These are phyloP conservation scores for Australoheros facetus DNA, from an alignment of 2,797 vertebrate species.

Conservation along the genomic window DNA sequence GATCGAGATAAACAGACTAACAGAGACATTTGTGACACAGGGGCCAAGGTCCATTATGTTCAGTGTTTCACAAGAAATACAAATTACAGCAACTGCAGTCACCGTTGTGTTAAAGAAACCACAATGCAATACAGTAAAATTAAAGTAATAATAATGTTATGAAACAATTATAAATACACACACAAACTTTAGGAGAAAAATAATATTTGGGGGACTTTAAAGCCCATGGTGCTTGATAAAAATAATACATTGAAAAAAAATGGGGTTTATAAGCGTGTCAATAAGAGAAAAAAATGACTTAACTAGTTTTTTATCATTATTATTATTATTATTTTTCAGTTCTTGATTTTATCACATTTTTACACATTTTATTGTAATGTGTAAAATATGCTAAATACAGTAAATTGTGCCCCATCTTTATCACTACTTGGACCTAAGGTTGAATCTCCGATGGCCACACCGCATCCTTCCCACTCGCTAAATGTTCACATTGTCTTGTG, in stretches of 20 bases:
- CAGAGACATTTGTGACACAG: slow-evolving; percentile 18
- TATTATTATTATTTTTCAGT: too few relatives aligned
- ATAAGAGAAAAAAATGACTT: neutral
- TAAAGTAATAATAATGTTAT: neutral
- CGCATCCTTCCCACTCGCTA: neutral
- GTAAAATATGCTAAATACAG: too few relatives aligned
- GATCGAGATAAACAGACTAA: slow-evolving; percentile 28
- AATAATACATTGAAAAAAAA: neutral
- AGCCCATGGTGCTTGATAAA: neutral
- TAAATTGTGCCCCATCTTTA: too few relatives aligned
- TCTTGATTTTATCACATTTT: too few relatives aligned
- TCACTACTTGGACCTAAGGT: too few relatives aligned
- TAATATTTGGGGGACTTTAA: neutral
- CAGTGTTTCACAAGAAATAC: slow-evolving; percentile 1
- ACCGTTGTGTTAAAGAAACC: neutral
- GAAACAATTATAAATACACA: neutral
- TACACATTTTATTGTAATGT: too few relatives aligned
- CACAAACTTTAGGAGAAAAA: neutral
- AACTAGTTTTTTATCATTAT: too few relatives aligned
- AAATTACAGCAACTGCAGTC: neutral
- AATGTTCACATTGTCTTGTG: neutral
- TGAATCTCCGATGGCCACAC: neutral
- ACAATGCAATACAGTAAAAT: neutral
- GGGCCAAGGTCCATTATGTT: neutral
- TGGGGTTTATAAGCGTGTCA: neutral